Percentiles rank a stretch among this genome's conserved stretches.
Conservation (phyloP, 1,140 invertebrate species). For the Acyrthosiphon pisum region DNA sequence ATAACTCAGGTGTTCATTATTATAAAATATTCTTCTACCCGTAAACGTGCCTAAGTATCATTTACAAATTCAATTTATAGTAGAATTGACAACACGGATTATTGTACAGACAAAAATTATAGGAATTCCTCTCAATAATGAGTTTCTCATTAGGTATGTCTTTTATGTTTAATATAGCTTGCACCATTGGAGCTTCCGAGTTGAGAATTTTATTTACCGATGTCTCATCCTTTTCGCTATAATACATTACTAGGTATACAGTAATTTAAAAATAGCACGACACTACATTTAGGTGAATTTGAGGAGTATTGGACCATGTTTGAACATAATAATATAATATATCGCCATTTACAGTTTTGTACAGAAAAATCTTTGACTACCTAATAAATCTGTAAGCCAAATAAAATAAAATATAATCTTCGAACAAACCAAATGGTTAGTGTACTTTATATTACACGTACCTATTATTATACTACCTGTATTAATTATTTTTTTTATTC, state of each 20-base stretch:
- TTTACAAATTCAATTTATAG: neutral
- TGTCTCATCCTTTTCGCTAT: neutral
- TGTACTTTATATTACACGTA: neutral
- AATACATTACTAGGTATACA: neutral
- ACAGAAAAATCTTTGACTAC: neutral
- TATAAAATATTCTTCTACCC: neutral
- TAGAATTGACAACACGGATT: neutral
- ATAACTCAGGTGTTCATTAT: neutral
- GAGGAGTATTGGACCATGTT: neutral
- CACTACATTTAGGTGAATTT: neutral
- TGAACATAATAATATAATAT: too few species aligned
- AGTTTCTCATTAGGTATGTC: neutral
- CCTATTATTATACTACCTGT: neutral
- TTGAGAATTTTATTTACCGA: neutral
- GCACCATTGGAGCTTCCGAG: neutral
- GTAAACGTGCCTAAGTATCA: neutral
- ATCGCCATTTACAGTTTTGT: too few species aligned
- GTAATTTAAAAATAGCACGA: neutral
- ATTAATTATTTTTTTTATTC: neutral
- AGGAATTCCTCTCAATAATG: neutral
- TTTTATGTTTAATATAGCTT: neutral
- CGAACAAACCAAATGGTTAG: neutral
- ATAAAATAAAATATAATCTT: neutral
- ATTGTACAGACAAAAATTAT: neutral
- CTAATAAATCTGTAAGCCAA: too few species aligned